These are phyloP conservation scores for Willisornis vidua DNA, from an alignment of 2,113 vertebrate species.

Conservation along the genomic window DNA sequence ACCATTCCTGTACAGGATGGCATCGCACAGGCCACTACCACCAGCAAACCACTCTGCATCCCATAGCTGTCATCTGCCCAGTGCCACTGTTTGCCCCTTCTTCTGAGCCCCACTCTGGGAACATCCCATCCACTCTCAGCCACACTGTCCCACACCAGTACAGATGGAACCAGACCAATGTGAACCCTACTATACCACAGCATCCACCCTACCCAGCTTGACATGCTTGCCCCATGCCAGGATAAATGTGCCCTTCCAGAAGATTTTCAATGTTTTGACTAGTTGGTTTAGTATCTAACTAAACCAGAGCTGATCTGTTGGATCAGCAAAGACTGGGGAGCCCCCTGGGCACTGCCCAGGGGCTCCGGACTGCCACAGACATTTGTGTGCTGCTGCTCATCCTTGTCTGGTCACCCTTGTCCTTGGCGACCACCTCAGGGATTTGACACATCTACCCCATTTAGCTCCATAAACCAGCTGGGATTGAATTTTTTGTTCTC, in stretches of 20 bases:
- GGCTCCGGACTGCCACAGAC: background rate
- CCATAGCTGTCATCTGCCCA: accelerated
- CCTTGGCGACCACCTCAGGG: background rate
- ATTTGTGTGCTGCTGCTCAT: background rate
- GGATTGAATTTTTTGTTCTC: slow-evolving; percentile 56
- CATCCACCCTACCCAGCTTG: too few relatives aligned
- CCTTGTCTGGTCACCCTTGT: background rate
- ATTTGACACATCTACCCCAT: slow-evolving; percentile 38
- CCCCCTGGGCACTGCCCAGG: accelerated
- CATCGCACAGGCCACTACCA: accelerated
- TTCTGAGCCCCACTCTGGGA: background rate
- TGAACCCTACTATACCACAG: background rate
- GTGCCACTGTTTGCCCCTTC: background rate
- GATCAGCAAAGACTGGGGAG: background rate
- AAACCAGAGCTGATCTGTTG: accelerated
- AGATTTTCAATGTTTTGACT: background rate
- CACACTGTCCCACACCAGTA: background rate
- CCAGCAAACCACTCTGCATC: background rate
- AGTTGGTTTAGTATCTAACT: background rate
- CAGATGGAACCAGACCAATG: background rate
- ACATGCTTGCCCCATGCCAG: accelerated
- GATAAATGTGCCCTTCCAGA: background rate
- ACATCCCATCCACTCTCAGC: accelerated
- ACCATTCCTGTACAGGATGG: background rate
- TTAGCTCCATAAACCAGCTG: slow-evolving; percentile 50